Base-by-base conservation (phyloP, 2,888 invertebrate species). In the Cotesia congregata region DNA sequence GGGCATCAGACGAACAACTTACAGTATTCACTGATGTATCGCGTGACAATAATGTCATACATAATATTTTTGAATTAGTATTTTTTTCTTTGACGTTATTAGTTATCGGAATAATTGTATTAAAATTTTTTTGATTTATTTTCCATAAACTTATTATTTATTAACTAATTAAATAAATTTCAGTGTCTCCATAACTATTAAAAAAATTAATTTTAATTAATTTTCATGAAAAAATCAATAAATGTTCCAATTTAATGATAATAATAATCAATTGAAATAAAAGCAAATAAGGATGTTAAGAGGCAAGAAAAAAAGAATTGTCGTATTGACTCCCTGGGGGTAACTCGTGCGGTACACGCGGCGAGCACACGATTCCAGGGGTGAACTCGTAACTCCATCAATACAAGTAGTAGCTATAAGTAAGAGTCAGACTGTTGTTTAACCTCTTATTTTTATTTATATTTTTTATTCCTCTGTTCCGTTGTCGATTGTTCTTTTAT, bases 341-440 rank as follows among this genome's bases (percentile, higher is more conserved):
- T 38, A 78, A 78, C 82, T 80, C 82, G 82, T 83, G 82, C 77
- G 81, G 64, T 75, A 78, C 86, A 83, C 86, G 86, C 82, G 86
- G 82, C 83, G 75, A 76, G 79, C 78, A 79, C 79, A 75, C 81
- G 75, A 73, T 67, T 38, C 59, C 73, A 73, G 67, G 73, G 73
- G 73, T 73, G 72, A 72, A 62, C 71, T 71, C 30, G 72, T 50
- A 41, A 72, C 65, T 72, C 71, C 73, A 59, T 71, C 40, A 30
- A 30, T 30, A 30, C 30, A 59, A 76, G 67, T 74, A 71, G n/a
- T 38, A 30, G 41, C 7, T 12, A n/a, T 41, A 39, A 50, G 50
- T 50, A 50, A 50, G 12, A 50, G 12, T 50, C 50, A 12, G 12
- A 50, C 50, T 12, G 30, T 30, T 12, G 50, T 50, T 50, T 50